A percentile compares a stretch with the other conserved stretches of the same genome.
Conservation (phyloP, 2,797 vertebrate genomes). For the Leontocebus nigricollis region DNA sequence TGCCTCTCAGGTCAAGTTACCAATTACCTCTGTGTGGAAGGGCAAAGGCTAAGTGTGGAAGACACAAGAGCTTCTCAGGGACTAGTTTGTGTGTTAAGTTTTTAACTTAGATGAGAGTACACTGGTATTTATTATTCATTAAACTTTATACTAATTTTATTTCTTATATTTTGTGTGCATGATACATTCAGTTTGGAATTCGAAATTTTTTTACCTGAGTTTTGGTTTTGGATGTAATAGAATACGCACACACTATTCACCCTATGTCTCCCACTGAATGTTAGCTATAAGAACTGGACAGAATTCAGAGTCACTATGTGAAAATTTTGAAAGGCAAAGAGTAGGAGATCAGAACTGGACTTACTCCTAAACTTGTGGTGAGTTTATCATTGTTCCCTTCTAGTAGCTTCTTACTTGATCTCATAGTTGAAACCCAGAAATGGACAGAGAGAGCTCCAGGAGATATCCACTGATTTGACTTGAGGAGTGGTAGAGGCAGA, state of each 20-base stretch:
- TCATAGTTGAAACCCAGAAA: background rate
- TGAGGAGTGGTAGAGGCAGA: background rate
- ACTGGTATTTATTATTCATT: background rate
- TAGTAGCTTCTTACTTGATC: background rate
- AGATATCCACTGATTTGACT: background rate
- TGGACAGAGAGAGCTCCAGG: background rate
- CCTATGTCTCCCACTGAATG: background rate
- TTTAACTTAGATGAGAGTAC: background rate
- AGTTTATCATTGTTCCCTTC: background rate
- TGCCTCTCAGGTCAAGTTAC: background rate
- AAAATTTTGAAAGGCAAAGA: background rate
- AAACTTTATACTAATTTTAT: background rate
- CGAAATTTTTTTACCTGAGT: background rate
- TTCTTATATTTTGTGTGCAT: background rate
- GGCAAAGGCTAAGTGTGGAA: background rate
- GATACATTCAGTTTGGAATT: background rate
- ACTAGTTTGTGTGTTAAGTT: background rate
- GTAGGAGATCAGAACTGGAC: background rate
- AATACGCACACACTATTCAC: background rate
- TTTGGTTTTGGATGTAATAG: background rate
- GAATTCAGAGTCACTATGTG: background rate
- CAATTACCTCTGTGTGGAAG: accelerated
- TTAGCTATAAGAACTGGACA: background rate
- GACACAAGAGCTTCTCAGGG: background rate
- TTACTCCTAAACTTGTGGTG: background rate